phyloP scores from a whole-genome alignment of 2,113 vertebrate genomes.

The Tychaedon coryphoeus region DNA sequence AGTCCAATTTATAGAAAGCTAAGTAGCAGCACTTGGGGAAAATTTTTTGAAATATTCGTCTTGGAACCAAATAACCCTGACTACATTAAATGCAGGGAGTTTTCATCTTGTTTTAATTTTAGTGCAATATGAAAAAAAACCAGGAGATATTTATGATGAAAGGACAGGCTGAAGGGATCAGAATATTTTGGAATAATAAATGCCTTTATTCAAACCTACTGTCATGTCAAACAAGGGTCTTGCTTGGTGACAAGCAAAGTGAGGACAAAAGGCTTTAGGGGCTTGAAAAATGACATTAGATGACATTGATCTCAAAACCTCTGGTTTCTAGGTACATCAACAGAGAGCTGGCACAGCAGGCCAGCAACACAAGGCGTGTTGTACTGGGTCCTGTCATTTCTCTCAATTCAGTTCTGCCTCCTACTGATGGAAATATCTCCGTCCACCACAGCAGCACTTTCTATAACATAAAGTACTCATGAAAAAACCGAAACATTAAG shows the following conservation, averaged over 20 bases:
- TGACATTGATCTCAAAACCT: not conserved
- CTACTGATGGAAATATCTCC: not conserved
- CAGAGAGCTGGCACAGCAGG: not conserved
- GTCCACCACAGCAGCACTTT: not conserved
- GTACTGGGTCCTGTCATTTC: not conserved
- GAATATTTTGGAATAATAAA: conserved; percentile 21
- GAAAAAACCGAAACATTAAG: not conserved
- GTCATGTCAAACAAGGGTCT: conserved; percentile 10
- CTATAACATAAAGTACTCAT: not conserved
- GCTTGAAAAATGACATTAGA: conserved; percentile 3
- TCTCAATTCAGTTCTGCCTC: not conserved
- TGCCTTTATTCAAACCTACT: conserved; percentile 2
- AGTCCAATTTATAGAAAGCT: not conserved
- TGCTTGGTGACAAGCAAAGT: not conserved
- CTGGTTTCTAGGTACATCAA: conserved; percentile 6
- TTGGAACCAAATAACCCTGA: not conserved
- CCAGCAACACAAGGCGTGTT: not conserved
- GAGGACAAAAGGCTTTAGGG: conserved; percentile 33
- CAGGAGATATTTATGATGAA: not conserved
- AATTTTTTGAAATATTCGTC: not conserved
- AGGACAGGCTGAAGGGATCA: not conserved
- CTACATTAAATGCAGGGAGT: not conserved
- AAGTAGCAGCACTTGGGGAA: not conserved
- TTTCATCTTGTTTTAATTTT: not conserved
- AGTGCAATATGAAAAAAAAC: not conserved